Base-by-base conservation (phyloP, 2,113 vertebrate genomes). In the Eulemur rufifrons region DNA sequence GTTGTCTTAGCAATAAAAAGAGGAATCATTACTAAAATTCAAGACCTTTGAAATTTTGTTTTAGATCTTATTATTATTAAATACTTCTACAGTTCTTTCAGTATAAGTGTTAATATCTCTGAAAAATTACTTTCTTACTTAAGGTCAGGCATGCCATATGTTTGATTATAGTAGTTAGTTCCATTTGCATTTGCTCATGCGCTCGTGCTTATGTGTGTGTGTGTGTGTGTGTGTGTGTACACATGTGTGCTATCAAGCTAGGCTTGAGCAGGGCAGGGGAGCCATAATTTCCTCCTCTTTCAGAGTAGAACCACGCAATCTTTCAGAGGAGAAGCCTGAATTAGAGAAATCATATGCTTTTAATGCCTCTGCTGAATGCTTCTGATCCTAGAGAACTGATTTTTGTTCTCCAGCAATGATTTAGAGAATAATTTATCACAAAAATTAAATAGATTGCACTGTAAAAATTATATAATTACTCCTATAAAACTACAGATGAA, bases 381-480 rank as follows among this genome's bases (percentile, higher is more conserved):
- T 94, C 63, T 54, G 25, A 90, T 74, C 61, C 23, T 39, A 52
- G 66, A 93, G 74, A 76, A 81, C 54, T 88, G 81, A 81, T 90
- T 94, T 97, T 89, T 86, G 23, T 94, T 95, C 71, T 32, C 21
- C 14, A 81, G 52, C 56, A 68, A 68, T 94, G 64, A 95, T 81
- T 90, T 90, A 77, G 69, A 87, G 42, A 92, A 96, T 94, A 92
- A 94, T 96, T 86, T 95, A 94, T 95, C 66, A 81, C 69, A 94
- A 96, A 96, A 93, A 94, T 91, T 92, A 89, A 95, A 77, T 96
- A 93, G 59, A 96, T 95, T 94, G 88, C 63, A 76, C 94, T 96
- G 86, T 94, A 92, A 97, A 95, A 97, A 96, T 96, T 71, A 74
- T 84, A 88, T 97, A 97, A 97, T 97, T 96, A 86, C 86, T 96